Percentiles rank a stretch among this genome's conserved stretches.
Evolutionary conservation across 2,888 invertebrate genomes (phyloP).

Genomic region (Mythimna albipuncta): DNA sequence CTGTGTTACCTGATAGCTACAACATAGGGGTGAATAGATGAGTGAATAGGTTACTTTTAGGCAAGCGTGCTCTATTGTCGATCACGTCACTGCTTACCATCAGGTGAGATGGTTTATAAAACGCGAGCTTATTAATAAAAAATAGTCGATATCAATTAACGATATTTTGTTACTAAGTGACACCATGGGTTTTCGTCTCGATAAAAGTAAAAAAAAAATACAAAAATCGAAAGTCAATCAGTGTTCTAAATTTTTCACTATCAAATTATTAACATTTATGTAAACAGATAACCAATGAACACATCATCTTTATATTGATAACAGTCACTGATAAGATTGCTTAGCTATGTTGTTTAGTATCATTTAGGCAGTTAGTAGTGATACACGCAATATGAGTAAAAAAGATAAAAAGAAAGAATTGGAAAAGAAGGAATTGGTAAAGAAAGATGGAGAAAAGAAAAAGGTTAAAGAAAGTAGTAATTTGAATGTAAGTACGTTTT

Average conservation of each 20-base stretch:
- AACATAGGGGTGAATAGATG: too few species aligned
- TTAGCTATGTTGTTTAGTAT: constrained; percentile 38
- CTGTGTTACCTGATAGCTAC: too few species aligned
- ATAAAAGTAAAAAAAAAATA: too few species aligned
- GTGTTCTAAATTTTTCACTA: constrained; percentile 24
- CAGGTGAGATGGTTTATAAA: too few species aligned
- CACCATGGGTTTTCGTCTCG: not conserved
- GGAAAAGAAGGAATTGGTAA: constrained; percentile 7
- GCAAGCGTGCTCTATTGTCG: too few species aligned
- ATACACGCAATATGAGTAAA: constrained; percentile 49
- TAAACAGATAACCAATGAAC: constrained; percentile 51
- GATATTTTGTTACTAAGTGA: constrained; percentile 3
- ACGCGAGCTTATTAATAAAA: too few species aligned
- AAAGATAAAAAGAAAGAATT: constrained; percentile 55
- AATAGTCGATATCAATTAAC: too few species aligned
- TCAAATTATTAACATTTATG: constrained; percentile 54
- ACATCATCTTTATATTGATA: constrained; percentile 45
- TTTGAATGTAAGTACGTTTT: constrained; percentile 30
- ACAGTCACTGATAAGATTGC: constrained; percentile 34
- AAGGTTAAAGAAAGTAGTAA: constrained; percentile 34
- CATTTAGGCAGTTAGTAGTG: not conserved
- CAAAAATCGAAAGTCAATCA: constrained; percentile 37
- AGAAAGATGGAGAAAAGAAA: constrained; percentile 11
- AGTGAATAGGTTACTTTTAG: too few species aligned
- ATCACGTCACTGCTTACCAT: too few species aligned